Percentiles rank a stretch among this genome's conserved stretches.
These are phyloP conservation scores for Neodiprion fabricii DNA, from an alignment of 1,140 invertebrate genomes.

Conservation along the genomic window DNA sequence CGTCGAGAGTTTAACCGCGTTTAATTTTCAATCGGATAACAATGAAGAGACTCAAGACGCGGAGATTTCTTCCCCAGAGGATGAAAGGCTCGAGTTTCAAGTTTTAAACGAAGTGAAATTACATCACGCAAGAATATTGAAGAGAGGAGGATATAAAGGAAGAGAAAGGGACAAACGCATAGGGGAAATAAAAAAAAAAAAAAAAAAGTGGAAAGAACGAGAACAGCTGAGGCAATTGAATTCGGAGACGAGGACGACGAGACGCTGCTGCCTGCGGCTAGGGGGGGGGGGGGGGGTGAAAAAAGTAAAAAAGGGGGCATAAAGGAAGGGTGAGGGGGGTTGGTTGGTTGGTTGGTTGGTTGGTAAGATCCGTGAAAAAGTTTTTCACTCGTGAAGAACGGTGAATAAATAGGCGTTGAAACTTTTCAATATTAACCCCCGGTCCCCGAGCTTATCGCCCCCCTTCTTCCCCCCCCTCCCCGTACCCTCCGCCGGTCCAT, in stretches of 20 bases:
- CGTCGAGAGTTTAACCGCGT: too few relatives aligned
- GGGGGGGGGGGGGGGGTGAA: not conserved
- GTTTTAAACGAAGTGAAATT: too few relatives aligned
- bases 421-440: conserved; percentile 1
- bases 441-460: not conserved
- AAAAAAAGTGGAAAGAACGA: not conserved
- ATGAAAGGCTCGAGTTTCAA: not conserved
- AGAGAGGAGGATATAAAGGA: too few relatives aligned
- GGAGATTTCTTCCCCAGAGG: not conserved
- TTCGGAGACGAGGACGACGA: not conserved
- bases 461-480: not conserved
- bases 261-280: not conserved
- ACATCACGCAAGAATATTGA: too few relatives aligned
- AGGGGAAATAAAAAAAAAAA: not conserved
- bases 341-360: not conserved
- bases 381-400: not conserved
- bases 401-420: conserved; percentile 5
- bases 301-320: not conserved
- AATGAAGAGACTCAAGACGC: not conserved
- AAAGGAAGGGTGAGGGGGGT: too few relatives aligned
- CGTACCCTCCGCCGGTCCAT: not conserved
- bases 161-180: too few relatives aligned
- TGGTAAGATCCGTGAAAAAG: not conserved
- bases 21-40: too few relatives aligned
- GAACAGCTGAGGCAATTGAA: not conserved